phyloP scores from a whole-genome alignment of 2,888 invertebrate genomes.

The Graphium colonna region DNA sequence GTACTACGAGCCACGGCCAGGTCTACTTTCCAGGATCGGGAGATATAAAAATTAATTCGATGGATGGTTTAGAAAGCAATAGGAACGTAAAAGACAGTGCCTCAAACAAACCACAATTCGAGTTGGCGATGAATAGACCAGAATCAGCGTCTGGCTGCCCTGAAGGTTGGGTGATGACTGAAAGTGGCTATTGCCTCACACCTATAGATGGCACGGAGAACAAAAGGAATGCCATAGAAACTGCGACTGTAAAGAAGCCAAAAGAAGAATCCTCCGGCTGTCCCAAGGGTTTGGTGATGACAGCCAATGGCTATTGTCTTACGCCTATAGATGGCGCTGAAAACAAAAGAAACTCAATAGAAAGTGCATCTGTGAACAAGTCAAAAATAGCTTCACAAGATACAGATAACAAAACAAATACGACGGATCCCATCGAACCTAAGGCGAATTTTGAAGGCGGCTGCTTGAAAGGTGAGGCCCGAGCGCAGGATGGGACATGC shows the following conservation, averaged over 20 bases:
- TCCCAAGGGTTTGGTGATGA: conserved; percentile 5
- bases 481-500: conserved; percentile 19
- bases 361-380: neutral
- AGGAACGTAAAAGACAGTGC: too few relatives aligned
- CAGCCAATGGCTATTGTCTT: conserved; percentile 13
- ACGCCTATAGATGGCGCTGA: neutral
- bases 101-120: too few relatives aligned
- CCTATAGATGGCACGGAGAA: conserved; percentile 1
- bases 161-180: conserved; percentile 3
- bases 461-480: conserved; percentile 8
- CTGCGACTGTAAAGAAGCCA: too few relatives aligned
- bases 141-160: neutral
- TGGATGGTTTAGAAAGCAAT: too few relatives aligned
- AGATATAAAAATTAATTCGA: too few relatives aligned
- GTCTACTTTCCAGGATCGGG: too few relatives aligned
- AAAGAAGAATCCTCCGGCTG: neutral
- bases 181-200: conserved; percentile 9
- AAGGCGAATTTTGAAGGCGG: neutral
- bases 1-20: too few relatives aligned
- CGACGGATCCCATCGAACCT: too few relatives aligned
- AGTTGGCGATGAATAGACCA: too few relatives aligned
- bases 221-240: conserved; percentile 3
- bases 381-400: neutral
- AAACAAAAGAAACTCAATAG: conserved; percentile 10
- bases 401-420: neutral